phyloP scores from a whole-genome alignment of 1,140 invertebrate genomes.

The Drosophila aff. region DNA sequence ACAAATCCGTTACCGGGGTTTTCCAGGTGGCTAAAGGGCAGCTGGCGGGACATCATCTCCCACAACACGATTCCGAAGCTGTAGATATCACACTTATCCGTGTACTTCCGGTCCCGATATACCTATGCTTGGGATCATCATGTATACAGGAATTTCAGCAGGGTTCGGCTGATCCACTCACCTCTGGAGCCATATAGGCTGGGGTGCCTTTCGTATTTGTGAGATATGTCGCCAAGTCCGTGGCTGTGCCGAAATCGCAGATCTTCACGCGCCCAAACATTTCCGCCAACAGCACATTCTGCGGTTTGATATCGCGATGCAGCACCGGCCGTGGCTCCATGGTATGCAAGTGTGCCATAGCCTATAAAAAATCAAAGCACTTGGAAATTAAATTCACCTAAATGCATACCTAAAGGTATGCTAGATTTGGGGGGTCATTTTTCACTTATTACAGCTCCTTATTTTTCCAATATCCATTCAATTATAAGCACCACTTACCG shows the following conservation, averaged over 20 bases:
- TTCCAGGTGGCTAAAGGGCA: conserved; percentile 31
- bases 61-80: conserved; percentile 45
- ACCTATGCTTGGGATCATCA: background rate
- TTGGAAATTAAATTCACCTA: background rate
- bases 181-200: conserved; percentile 49
- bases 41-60: conserved; percentile 32
- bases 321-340: conserved; percentile 16
- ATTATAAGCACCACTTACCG: background rate
- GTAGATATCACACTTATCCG: conserved; percentile 50
- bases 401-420: background rate
- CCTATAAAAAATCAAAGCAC: conserved; percentile 13
- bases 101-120: background rate
- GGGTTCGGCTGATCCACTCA: background rate
- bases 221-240: conserved; percentile 7
- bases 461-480: background rate
- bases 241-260: conserved; percentile 37
- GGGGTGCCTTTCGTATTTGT: conserved; percentile 9
- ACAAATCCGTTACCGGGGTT: background rate
- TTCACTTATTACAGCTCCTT: too few relatives aligned
- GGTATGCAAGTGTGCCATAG: conserved; percentile 24
- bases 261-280: conserved; percentile 33
- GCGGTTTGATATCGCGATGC: conserved; percentile 50
- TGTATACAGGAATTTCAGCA: too few relatives aligned
- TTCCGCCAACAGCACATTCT: conserved; percentile 25
- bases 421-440: background rate